A percentile compares a stretch with the other conserved stretches of the same genome.
Conservation (phyloP, 2,113 vertebrate species). For the Oncorhynchus masou region DNA sequence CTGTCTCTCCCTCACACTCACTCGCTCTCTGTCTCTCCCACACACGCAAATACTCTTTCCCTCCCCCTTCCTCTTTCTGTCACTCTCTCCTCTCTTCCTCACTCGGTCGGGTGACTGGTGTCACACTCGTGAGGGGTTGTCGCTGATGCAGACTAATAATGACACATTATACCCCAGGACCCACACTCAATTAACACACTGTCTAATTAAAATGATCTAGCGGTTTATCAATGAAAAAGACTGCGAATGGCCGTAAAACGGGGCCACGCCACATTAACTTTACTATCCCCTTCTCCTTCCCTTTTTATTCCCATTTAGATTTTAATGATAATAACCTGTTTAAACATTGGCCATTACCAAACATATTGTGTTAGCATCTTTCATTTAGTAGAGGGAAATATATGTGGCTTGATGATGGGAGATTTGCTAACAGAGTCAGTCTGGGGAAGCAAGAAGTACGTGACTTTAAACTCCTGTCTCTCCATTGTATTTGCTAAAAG, state of each 20-base stretch:
- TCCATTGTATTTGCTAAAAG: too few relatives aligned
- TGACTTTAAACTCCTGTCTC: too few relatives aligned
- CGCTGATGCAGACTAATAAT: constrained; percentile 68
- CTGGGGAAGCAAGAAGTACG: too few relatives aligned
- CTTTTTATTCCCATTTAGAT: constrained; percentile 59
- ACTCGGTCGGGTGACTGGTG: constrained; percentile 22
- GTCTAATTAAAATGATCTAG: constrained; percentile 75
- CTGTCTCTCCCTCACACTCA: constrained; percentile 13
- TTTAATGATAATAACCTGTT: constrained; percentile 62
- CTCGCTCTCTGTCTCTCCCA: constrained; percentile 18
- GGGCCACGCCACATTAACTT: constrained; percentile 64
- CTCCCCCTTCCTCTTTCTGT: constrained; percentile 1
- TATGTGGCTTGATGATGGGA: constrained; percentile 14
- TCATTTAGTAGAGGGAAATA: constrained; percentile 16
- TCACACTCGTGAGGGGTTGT: constrained; percentile 36
- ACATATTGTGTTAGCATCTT: constrained; percentile 50
- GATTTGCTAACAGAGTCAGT: constrained; percentile 22
- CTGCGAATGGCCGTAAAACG: constrained; percentile 60
- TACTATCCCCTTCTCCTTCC: constrained; percentile 49
- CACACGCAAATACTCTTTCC: neutral
- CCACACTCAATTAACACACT: constrained; percentile 73
- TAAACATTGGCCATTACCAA: constrained; percentile 51
- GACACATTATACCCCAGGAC: constrained; percentile 65
- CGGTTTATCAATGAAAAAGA: constrained; percentile 54
- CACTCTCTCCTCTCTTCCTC: neutral